Conservation (phyloP, 2,888 invertebrate genomes). For the Sericinus montela region DNA sequence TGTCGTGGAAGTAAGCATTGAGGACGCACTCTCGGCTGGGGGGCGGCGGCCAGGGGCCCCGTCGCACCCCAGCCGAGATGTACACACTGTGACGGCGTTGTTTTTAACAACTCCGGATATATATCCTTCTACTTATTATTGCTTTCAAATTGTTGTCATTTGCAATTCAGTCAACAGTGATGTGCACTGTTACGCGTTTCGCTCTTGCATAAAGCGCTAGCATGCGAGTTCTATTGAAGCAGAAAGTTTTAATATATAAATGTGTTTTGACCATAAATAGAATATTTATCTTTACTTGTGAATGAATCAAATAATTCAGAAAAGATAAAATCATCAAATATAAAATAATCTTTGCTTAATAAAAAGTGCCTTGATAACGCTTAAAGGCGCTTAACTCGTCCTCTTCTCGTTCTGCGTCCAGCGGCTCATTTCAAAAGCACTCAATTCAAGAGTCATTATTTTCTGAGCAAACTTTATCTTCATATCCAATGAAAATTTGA, state of each 20-base stretch:
- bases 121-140: slow-evolving; percentile 29
- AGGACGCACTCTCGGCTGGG: slow-evolving; percentile 50
- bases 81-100: slow-evolving; percentile 21
- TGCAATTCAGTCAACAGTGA: slow-evolving; percentile 9
- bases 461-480: background rate
- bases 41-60: slow-evolving; percentile 27
- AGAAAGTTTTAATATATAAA: no score
- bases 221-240: no score
- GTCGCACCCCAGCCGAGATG: slow-evolving; percentile 26
- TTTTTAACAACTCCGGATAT: slow-evolving; percentile 38
- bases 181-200: background rate
- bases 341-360: background rate
- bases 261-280: no score
- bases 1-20: slow-evolving; percentile 32
- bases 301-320: no score
- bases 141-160: slow-evolving; percentile 20
- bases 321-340: no score
- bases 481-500: no score
- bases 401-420: background rate
- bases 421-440: background rate
- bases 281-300: no score
- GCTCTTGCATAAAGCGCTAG: background rate
- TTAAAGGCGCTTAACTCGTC: background rate
- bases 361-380: background rate
- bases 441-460: background rate